Conservation (phyloP, 2,888 invertebrate species). For the Ectobius pallidus region DNA sequence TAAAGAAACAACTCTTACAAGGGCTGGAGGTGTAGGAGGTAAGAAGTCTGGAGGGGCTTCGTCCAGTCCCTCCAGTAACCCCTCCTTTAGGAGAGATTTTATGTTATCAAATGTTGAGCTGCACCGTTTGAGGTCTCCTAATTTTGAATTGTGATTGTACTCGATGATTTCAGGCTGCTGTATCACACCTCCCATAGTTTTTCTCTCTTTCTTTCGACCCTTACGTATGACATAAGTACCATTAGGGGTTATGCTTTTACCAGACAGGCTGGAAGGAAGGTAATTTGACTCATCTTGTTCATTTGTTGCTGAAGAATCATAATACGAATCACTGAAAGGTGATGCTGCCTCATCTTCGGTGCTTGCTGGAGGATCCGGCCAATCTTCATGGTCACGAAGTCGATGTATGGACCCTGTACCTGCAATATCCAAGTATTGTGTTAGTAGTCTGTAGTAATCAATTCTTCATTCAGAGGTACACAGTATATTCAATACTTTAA, state of each 20-base stretch:
- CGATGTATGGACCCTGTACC: constrained; percentile 74
- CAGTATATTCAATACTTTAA: too few species aligned
- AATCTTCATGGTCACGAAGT: constrained; percentile 68
- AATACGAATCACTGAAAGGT: constrained; percentile 68
- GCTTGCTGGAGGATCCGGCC: constrained; percentile 75
- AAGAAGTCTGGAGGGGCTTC: constrained; percentile 63
- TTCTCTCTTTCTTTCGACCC: constrained; percentile 69
- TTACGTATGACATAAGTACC: constrained; percentile 85
- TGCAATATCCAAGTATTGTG: constrained; percentile 51
- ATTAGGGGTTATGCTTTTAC: constrained; percentile 61
- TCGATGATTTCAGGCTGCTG: constrained; percentile 54
- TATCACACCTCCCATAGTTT: constrained; percentile 65
- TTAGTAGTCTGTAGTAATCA: not conserved
- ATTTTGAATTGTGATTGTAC: not conserved
- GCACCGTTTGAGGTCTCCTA: constrained; percentile 69
- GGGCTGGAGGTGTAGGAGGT: constrained; percentile 65
- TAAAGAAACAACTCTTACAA: constrained; percentile 72
- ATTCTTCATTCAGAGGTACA: not conserved
- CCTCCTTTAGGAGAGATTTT: constrained; percentile 73
- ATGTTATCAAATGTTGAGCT: constrained; percentile 80
- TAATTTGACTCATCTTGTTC: constrained; percentile 40
- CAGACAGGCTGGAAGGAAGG: constrained; percentile 49
- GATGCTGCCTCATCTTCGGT: constrained; percentile 72
- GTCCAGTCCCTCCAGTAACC: constrained; percentile 62
- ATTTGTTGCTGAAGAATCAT: constrained; percentile 47